Evolutionary conservation across 2,888 invertebrate species (phyloP), one percentile per base, ranked within the genome.

Genomic region (Diploptera punctata): DNA sequence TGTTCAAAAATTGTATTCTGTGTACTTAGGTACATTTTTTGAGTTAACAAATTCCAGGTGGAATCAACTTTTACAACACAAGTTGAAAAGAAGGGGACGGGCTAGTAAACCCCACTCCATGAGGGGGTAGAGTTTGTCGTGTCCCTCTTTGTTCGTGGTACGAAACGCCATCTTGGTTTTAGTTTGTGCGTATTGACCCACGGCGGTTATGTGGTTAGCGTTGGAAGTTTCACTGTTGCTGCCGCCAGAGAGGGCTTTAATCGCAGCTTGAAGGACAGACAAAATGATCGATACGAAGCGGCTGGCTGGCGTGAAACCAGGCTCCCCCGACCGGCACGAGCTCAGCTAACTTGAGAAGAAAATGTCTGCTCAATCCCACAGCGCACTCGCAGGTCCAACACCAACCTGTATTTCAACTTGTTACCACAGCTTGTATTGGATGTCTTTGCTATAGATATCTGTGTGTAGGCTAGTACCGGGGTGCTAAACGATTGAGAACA

Each of bases 31-130:
- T n/a, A n/a, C n/a, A n/a, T n/a, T n/a, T n/a, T n/a, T n/a, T n/a
- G n/a, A n/a, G n/a, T n/a, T n/a, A n/a, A n/a, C n/a, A n/a, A n/a
- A n/a, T n/a, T n/a, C n/a, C n/a, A n/a, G n/a, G n/a, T n/a, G n/a
- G n/a, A n/a, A n/a, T n/a, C n/a, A n/a, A n/a, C n/a, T n/a, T n/a
- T n/a, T n/a, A n/a, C n/a, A n/a, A n/a, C n/a, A n/a, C n/a, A n/a
- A n/a, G n/a, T n/a, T n/a, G n/a, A n/a, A n/a, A n/a, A n/a, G n/a
- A 52, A 24, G 52, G 24, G 52, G 52, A 52, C 10, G 52, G 52
- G 24, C 52, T 21, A 52, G 13, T 21, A 9, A 18, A 21, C 7
- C 52, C 52, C 52, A 52, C 52, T 52, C 52, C 52, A 13, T 5
- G 19, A 24, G 24, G 10, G 52, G 52, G 52, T 19, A 24, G 21